Evolutionary conservation across 2,888 invertebrate species (phyloP).

Genomic region (Amiota minor): DNA sequence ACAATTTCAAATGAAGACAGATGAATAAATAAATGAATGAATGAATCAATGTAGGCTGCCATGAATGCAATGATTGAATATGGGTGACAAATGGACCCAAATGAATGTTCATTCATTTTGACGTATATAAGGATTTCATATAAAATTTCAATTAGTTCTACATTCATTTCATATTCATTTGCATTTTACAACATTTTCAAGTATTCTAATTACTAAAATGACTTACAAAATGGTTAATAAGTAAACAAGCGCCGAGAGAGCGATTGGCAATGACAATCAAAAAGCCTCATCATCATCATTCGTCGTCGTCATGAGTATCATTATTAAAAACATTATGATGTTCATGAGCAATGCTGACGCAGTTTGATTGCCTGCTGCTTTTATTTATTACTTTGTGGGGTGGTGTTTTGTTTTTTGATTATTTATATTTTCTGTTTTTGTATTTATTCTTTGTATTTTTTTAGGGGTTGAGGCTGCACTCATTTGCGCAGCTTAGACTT

Average conservation of each 20-base stretch:
- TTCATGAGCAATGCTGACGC: neutral
- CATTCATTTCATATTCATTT: neutral
- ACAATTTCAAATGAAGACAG: too few relatives aligned
- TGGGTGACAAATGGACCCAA: too few relatives aligned
- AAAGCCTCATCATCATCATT: neutral
- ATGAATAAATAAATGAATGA: neutral
- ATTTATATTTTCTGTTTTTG: constrained; percentile 29
- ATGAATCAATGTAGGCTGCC: neutral
- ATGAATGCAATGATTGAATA: neutral
- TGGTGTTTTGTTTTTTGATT: constrained; percentile 23
- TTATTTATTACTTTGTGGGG: constrained; percentile 3
- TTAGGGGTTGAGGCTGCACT: constrained; percentile 7
- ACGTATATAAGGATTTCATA: neutral
- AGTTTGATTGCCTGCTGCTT: neutral
- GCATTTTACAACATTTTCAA: constrained; percentile 21
- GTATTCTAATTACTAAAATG: constrained; percentile 45
- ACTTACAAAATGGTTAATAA: constrained; percentile 26
- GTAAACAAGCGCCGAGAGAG: neutral
- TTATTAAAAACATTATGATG: neutral
- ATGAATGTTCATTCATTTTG: too few relatives aligned
- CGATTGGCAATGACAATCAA: constrained; percentile 9
- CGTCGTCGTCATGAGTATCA: neutral
- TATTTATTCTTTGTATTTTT: constrained; percentile 41
- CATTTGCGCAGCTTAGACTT: constrained; percentile 15
- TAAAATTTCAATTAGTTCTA: constrained; percentile 14